A percentile compares a stretch with the other conserved stretches of the same genome.
Evolutionary conservation across 1,140 invertebrate genomes (phyloP).

Genomic region (Drosophila busckii): DNA sequence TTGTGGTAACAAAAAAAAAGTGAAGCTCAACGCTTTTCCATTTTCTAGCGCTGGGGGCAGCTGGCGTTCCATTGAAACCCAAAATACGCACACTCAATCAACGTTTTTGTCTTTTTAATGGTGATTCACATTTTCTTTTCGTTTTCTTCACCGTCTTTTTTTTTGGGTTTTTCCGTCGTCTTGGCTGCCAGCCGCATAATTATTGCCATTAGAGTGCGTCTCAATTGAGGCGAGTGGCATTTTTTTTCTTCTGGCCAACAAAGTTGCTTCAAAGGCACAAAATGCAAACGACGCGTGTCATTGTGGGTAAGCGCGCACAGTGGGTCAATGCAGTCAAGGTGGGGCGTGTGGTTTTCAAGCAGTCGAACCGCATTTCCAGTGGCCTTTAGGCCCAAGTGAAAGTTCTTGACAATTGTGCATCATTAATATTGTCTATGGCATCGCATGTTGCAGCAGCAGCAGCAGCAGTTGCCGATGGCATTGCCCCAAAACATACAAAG

Average conservation of each 20-base stretch:
- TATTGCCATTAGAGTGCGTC: conserved; percentile 73
- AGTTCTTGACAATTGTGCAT: conserved; percentile 74
- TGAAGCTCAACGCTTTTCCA: conserved; percentile 35
- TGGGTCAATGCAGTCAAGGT: conserved; percentile 33
- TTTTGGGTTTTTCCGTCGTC: conserved; percentile 26
- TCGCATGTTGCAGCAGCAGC: background rate
- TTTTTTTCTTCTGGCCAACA: too few relatives aligned
- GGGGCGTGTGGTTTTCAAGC: conserved; percentile 1
- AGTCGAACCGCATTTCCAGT: conserved; percentile 50
- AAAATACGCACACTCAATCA: conserved; percentile 76
- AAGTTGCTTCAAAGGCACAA: conserved; percentile 4
- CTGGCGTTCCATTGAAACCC: conserved; percentile 60
- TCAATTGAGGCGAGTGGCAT: conserved; percentile 51
- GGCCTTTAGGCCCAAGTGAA: conserved; percentile 67
- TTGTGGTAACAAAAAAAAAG: too few relatives aligned
- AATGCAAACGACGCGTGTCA: conserved; percentile 68
- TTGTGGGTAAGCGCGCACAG: conserved; percentile 56
- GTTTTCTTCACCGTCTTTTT: conserved; percentile 11
- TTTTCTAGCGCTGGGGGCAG: conserved; percentile 16
- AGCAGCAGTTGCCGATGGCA: conserved; percentile 11
- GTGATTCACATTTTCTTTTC: conserved; percentile 28
- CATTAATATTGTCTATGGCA: conserved; percentile 70
- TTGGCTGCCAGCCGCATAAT: conserved; percentile 58
- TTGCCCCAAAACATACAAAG: conserved; percentile 45
- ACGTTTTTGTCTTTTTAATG: conserved; percentile 75